A percentile compares a stretch with the other conserved stretches of the same genome.
Conservation (phyloP, 2,888 invertebrate species). For the Eupithecia insigniata region DNA sequence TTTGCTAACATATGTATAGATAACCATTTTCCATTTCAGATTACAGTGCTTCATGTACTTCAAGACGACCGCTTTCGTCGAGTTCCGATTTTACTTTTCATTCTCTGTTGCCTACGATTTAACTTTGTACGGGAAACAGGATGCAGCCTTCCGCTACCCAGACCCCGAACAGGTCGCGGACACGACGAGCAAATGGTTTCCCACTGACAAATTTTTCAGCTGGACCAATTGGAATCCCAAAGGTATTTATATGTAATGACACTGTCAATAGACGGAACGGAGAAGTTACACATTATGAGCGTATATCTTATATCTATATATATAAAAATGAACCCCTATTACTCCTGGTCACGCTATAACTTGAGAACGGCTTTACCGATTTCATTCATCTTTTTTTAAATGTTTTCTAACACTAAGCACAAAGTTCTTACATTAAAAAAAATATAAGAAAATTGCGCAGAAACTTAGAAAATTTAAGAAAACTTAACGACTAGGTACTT, state of each 20-base stretch:
- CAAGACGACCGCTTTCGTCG: background rate
- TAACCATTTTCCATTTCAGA: slow-evolving; percentile 4
- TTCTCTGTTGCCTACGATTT: background rate
- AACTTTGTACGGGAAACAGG: background rate
- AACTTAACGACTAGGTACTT: too few relatives aligned
- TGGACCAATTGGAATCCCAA: background rate
- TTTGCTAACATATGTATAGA: too few relatives aligned
- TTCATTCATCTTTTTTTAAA: too few relatives aligned
- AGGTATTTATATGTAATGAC: background rate
- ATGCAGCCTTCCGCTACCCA: background rate
- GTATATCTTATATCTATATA: too few relatives aligned
- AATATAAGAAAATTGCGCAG: too few relatives aligned
- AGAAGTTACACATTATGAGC: too few relatives aligned
- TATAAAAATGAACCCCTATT: too few relatives aligned
- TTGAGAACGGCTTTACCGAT: too few relatives aligned
- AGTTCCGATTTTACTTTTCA: slow-evolving; percentile 8
- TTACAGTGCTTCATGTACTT: slow-evolving; percentile 2
- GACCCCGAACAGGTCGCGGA: background rate
- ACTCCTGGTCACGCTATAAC: too few relatives aligned
- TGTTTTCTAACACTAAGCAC: too few relatives aligned
- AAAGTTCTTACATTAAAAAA: too few relatives aligned
- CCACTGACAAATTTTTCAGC: background rate
- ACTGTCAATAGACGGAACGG: background rate
- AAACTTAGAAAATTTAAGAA: too few relatives aligned
- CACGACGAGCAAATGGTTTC: background rate